Base-by-base conservation (phyloP, 2,113 vertebrate genomes). In the Cettia cetti region DNA sequence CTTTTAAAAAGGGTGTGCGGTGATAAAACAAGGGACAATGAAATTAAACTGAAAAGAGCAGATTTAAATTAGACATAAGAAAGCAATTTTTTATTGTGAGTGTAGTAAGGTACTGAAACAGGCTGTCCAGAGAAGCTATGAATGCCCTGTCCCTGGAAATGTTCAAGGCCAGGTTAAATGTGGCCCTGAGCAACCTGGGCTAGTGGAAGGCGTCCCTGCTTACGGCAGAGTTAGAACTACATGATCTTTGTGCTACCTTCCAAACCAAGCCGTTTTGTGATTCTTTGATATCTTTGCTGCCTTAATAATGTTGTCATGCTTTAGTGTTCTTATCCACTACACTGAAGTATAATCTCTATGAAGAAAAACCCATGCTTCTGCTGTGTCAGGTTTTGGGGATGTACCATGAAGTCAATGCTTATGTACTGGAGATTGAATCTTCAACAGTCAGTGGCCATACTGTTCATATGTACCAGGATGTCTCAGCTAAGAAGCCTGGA, bases 401-500 rank as follows among this genome's bases (percentile, higher is more conserved):
- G 18, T 60, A 23, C n/a, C 3, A 0, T 28, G 27, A 56, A 30
- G 21, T 21, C 44, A 60, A 6, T 72, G 40, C 20, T 56, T 40
- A 31, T 2, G 1, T 47, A 13, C 4, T 66, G 45, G 30, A 47
- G 20, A 26, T 15, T 39, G 23, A 10, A 8, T 65, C 49, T 78
- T 89, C 44, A n/a, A 8, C 0, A 1, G 13, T 70, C 52, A 20
- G 26, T 75, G 8, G 0, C 18, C 2, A 1, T 33, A 15, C 15
- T 60, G 27, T 10, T n/a, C 1, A 0, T 39, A 4, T 27, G 2
- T 44, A 50, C 28, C 17, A 19, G 8, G 11, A 60, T 63, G 33
- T 86, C 27, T 86, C 35, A 28, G 15, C 35, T 74, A 26, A 33
- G 56, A 70, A 18, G 4, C 52, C 42, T 66, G 26, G 7, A 23